Base-by-base conservation (phyloP, 2,888 invertebrate species). In the Tinea pellionella region DNA sequence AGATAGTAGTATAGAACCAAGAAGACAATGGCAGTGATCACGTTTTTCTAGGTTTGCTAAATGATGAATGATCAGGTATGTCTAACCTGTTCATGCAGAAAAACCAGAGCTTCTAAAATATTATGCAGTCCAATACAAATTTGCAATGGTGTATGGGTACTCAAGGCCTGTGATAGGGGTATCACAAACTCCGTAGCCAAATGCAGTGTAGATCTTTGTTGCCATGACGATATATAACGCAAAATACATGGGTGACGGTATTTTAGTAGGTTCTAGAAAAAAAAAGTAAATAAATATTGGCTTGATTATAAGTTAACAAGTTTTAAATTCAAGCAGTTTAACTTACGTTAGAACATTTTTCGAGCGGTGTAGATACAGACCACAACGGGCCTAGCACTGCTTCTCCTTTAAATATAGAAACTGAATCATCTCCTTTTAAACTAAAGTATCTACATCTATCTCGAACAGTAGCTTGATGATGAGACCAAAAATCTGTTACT, bases 161-260 rank as follows among this genome's bases (percentile, higher is more conserved):
- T 77, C 43, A 96, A 77, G 0, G 91, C 88, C 67, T 91, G 90
- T 29, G 90, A 88, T 12, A 97, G 80, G 1, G 96, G 96, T 63
- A 90, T 90, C 1, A 94, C 93, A 77, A 91, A 92, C 77, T 97
- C 96, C 0, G 96, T 95, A 1, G 94, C 94, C 62, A 97, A 87
- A 75, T 92, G 91, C 67, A 92, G 90, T 63, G 92, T 92, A 9
- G 92, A 92, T 51, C 92, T 90, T 67, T 93, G 92, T 62, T 92
- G 90, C 92, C 95, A 95, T 1, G 94, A 92, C 19, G 93, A 92
- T 64, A 96, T 89, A 72, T 94, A 96, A 70, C 92, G 92, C 11
- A 96, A 79, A 66, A 97, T 95, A 68, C 92, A 92, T 0, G 97
- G 97, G 81, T 97, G 96, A 0, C 96, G 91, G 77, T 94, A 92